Evolutionary conservation across 2,888 invertebrate genomes (phyloP).

Genomic region (Drosophila ezoana): DNA sequence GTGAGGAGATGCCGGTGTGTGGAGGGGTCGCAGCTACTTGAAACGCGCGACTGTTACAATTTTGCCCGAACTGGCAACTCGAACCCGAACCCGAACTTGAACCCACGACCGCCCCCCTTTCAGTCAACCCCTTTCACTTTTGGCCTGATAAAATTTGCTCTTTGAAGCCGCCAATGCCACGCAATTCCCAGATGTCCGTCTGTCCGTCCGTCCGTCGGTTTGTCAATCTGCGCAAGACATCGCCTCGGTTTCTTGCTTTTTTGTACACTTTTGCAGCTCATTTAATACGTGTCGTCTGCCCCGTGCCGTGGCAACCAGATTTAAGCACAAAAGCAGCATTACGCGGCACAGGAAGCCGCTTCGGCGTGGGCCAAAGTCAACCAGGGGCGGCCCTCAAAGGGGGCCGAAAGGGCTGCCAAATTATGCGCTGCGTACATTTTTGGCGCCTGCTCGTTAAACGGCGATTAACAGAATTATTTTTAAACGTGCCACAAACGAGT

Average conservation of each 20-base stretch:
- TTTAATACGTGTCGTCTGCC: conserved; percentile 77
- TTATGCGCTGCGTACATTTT: conserved; percentile 53
- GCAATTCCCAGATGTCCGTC: conserved; percentile 41
- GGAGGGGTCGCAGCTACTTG: conserved; percentile 65
- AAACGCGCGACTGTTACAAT: conserved; percentile 67
- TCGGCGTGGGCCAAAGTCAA: conserved; percentile 53
- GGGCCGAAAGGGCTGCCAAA: conserved; percentile 53
- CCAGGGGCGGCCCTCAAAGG: conserved; percentile 7
- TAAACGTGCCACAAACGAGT: conserved; percentile 59
- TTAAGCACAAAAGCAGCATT: conserved; percentile 77
- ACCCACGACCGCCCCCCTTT: conserved; percentile 35
- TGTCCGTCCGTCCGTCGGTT: conserved; percentile 3
- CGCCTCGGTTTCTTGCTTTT: conserved; percentile 9
- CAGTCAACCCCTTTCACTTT: conserved; percentile 32
- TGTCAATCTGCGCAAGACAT: conserved; percentile 70
- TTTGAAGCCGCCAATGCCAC: conserved; percentile 69
- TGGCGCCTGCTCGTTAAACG: conserved; percentile 74
- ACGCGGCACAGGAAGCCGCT: conserved; percentile 69
- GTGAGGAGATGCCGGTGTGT: not conserved
- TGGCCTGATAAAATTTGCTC: conserved; percentile 64
- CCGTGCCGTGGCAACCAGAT: conserved; percentile 76
- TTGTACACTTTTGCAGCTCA: conserved; percentile 70
- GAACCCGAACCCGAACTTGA: conserved; percentile 30
- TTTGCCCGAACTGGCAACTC: conserved; percentile 26
- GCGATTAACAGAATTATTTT: conserved; percentile 70